phyloP scores from a whole-genome alignment of 2,797 vertebrate species.

The Moxostoma hubbsi region DNA sequence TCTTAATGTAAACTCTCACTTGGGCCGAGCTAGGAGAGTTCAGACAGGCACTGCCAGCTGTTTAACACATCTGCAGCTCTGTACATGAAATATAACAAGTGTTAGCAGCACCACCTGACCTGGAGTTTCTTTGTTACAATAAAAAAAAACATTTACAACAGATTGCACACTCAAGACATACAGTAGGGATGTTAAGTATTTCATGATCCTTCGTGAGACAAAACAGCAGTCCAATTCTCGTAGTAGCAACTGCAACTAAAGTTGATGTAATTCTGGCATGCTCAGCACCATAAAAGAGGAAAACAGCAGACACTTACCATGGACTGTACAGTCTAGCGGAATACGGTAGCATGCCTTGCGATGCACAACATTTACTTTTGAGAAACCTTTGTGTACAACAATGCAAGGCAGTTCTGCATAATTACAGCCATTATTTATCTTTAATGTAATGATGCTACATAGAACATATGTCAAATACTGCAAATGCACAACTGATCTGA shows the following conservation, averaged over 20 bases:
- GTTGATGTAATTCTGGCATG: neutral
- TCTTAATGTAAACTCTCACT: conserved; percentile 20
- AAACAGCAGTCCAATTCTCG: neutral
- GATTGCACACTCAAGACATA: neutral
- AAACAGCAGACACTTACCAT: neutral
- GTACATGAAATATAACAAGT: neutral
- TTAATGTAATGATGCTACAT: neutral
- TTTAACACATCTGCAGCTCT: neutral
- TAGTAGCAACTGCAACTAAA: neutral
- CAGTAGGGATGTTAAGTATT: no score
- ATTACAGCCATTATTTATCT: conserved; percentile 17
- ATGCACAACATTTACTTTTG: neutral
- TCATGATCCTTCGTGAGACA: neutral
- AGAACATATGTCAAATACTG: conserved; percentile 17
- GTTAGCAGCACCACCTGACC: neutral
- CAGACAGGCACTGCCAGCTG: conserved; percentile 22
- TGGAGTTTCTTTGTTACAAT: neutral
- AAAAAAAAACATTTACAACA: conserved; percentile 1
- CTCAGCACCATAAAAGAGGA: neutral
- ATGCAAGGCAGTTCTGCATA: neutral
- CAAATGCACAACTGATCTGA: conserved; percentile 11
- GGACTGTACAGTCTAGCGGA: no score
- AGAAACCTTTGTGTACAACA: neutral
- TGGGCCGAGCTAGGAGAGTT: neutral
- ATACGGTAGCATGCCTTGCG: no score